Conservation (phyloP, 2,797 vertebrate species). For the Megalops cyprinoides region DNA sequence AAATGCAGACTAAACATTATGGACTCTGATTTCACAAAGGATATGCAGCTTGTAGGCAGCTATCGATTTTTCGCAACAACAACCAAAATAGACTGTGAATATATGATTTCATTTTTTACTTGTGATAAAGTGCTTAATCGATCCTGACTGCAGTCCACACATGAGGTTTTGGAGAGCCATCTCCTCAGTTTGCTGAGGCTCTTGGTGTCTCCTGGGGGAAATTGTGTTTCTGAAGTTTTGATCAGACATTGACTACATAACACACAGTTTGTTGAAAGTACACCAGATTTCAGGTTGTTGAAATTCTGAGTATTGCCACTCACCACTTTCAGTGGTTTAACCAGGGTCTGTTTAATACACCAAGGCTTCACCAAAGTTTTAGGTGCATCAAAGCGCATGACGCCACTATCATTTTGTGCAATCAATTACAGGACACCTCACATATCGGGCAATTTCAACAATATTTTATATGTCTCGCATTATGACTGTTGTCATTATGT, state of each 20-base stretch:
- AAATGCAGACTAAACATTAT: constrained; percentile 30
- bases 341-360: not conserved
- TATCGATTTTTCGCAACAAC: constrained; percentile 54
- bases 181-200: not conserved
- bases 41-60: constrained; percentile 34
- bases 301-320: not conserved
- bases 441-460: no score
- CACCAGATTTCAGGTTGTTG: not conserved
- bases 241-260: no score
- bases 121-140: constrained; percentile 57
- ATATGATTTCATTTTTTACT: constrained; percentile 40
- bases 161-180: constrained; percentile 8
- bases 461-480: no score
- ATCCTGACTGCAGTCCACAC: constrained; percentile 45
- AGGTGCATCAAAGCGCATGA: not conserved
- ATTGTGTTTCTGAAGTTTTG: no score
- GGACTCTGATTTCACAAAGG: constrained; percentile 46
- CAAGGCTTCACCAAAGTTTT: no score
- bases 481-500: no score
- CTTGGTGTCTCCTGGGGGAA: not conserved
- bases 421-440: no score
- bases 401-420: no score
- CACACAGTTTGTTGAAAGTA: not conserved
- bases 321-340: not conserved
- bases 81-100: constrained; percentile 43